Base-by-base conservation (phyloP, 2,797 vertebrate genomes). In the Cercopithecus petaurista region DNA sequence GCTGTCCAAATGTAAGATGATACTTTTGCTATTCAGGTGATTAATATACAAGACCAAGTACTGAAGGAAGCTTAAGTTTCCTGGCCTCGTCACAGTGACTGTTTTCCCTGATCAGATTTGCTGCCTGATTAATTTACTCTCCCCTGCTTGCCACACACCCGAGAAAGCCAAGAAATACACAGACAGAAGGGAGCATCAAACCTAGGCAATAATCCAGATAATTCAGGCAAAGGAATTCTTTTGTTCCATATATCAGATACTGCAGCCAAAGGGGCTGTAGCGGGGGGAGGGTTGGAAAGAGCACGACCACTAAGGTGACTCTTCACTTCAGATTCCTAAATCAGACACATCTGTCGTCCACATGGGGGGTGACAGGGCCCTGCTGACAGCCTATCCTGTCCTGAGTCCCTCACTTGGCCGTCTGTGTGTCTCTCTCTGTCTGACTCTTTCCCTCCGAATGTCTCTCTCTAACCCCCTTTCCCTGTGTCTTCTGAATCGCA, bases 71-170 rank as follows among this genome's bases (percentile, higher is more conserved):
- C n/a, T 33, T 12, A 90, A 11, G 6, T 59, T 70, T 92, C 75
- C 82, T 33, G 41, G 79, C 75, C 61, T 33, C n/a, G 55, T 75
- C 76, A 59, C 41, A 82, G 43, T 11, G 17, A 77, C 87, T 67
- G 17, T 76, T 96, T 64, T 87, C 33, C 76, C 50, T 67, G 64
- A 67, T 90, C 79, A n/a, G 55, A 92, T 80, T 93, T 93, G 72
- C 92, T 76, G 59, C 64, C 52, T 73, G 57, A 33, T 93, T 97
- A 64, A 84, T 84, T 84, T 41, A 48, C 43, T 90, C 30, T 94
- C n/a, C 30, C 28, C 22, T 5, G 15, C 30, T 75, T 9, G 36
- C 36, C 46, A 30, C 1, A 0, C 30, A n/a, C 46, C 39, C 11
- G 4, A 10, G 1, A 41, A 76, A n/a, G 82, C 93, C 57, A 33